Base-by-base conservation (phyloP, 2,113 vertebrate genomes). In the Dunckerocampus dactyliophorus region DNA sequence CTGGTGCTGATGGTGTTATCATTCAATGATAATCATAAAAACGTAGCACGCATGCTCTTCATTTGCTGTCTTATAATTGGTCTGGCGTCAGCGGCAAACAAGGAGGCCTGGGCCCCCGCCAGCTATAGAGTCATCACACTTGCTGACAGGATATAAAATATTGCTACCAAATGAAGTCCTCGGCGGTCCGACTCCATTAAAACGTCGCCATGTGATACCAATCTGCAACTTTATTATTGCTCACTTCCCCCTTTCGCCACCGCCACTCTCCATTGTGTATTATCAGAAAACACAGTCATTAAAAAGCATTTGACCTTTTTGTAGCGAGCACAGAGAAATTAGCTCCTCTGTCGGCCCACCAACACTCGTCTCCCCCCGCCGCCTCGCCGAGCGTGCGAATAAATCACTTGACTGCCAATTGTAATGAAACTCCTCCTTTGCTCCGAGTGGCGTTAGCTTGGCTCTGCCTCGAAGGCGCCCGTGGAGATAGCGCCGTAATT, bases 301-400 rank as follows among this genome's bases (percentile, higher is more conserved):
- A 91, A 90, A 91, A 91, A 89, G 85, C 87, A 85, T 89, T 91
- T 90, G 89, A 92, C 89, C 89, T 90, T 91, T 91, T 87, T 88
- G 87, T 67, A 83, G 85, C 69, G 76, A 85, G 78, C 85, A 87
- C 82, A 67, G 74, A 85, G 85, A 89, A 90, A 90, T 89, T 86
- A 88, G 85, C 85, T 87, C 84, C 77, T 60, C 66, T 70, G 77
- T 84, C 79, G 83, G 71, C 63, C 54, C 57, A n/a, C 39, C 57
- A 62, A 21, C 39, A 59, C 21, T 46, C 65, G 22, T 14, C 60
- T 31, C 20, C 63, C 16, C 22, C 34, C 51, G 57, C 58, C 17
- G 69, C 72, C 73, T 71, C 62, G 67, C 76, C 82, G 74, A 75
- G 78, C 75, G 72, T 50, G 49, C 53, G 63, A 87, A 88, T 83